These are phyloP conservation scores for Zygogramma bicolorata DNA, from an alignment of 2,888 invertebrate genomes.

Conservation along the genomic window DNA sequence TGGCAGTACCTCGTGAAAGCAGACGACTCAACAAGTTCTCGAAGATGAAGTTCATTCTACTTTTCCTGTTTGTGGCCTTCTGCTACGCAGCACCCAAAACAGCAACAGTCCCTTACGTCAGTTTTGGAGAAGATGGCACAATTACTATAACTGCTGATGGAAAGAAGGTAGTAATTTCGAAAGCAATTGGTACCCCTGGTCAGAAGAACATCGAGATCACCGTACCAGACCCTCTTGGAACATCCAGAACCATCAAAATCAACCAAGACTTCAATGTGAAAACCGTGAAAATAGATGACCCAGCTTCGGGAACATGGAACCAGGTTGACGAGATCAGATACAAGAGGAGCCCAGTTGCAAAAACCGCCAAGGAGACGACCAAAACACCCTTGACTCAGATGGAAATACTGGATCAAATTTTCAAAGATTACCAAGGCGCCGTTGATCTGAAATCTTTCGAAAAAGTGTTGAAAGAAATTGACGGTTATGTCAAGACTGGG, in stretches of 20 bases:
- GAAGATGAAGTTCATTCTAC: constrained; percentile 46
- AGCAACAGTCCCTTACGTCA: constrained; percentile 34
- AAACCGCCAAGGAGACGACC: background rate
- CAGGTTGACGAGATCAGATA: background rate
- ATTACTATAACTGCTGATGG: constrained; percentile 46
- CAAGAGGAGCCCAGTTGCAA: background rate
- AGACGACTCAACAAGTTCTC: background rate
- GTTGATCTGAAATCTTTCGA: constrained; percentile 43
- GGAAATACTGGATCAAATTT: constrained; percentile 43
- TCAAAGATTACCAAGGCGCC: constrained; percentile 46
- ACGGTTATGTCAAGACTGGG: constrained; percentile 43
- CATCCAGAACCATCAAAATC: constrained; percentile 46
- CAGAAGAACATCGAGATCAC: constrained; percentile 45
- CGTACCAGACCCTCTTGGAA: constrained; percentile 43
- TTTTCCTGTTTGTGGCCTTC: constrained; percentile 39
- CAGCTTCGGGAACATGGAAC: background rate
- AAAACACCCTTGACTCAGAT: constrained; percentile 25
- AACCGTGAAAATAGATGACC: background rate
- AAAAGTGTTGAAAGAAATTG: constrained; percentile 44
- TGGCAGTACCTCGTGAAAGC: background rate
- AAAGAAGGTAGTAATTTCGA: constrained; percentile 44
- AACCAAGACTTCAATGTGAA: constrained; percentile 34
- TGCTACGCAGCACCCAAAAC: constrained; percentile 33
- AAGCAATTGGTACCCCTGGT: constrained; percentile 40
- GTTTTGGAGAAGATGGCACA: constrained; percentile 49